Evolutionary conservation across 1,140 invertebrate species (phyloP).

Genomic region (Eubasilissa regina): DNA sequence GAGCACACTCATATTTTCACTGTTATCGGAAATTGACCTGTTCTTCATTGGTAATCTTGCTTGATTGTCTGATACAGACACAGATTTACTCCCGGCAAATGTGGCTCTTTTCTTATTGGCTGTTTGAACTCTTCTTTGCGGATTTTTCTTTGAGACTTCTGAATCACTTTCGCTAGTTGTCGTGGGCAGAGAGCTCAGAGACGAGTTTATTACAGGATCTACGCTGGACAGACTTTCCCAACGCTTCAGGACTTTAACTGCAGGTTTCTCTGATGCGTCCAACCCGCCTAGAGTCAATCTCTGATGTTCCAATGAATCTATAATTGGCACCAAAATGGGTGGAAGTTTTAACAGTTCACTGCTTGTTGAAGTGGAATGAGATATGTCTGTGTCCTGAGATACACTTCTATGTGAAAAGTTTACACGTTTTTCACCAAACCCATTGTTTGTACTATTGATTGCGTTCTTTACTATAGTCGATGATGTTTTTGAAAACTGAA

Average conservation of each 20-base stretch:
- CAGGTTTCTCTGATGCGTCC: slow-evolving; percentile 60
- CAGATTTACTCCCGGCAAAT: slow-evolving; percentile 68
- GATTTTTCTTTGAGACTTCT: slow-evolving; percentile 65
- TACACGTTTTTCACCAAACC: slow-evolving; percentile 65
- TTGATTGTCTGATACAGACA: slow-evolving; percentile 66
- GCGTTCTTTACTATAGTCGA: slow-evolving; percentile 21
- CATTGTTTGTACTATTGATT: slow-evolving; percentile 7
- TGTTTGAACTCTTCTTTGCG: slow-evolving; percentile 64
- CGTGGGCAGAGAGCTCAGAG: slow-evolving; percentile 74
- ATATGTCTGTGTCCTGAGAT: slow-evolving; percentile 74
- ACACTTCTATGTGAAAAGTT: slow-evolving; percentile 71
- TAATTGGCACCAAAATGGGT: slow-evolving; percentile 80
- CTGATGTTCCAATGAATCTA: slow-evolving; percentile 70
- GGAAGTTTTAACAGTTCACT: slow-evolving; percentile 76
- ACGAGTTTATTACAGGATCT: slow-evolving; percentile 78
- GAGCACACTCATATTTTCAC: slow-evolving; percentile 69
- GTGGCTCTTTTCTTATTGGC: slow-evolving; percentile 66
- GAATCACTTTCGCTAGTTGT: slow-evolving; percentile 73
- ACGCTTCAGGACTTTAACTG: slow-evolving; percentile 65
- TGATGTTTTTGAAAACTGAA: slow-evolving; percentile 44
- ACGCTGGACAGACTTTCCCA: slow-evolving; percentile 77
- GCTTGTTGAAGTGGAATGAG: slow-evolving; percentile 71
- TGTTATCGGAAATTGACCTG: slow-evolving; percentile 65
- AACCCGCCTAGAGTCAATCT: slow-evolving; percentile 50
- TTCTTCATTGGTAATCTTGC: slow-evolving; percentile 62